Base-by-base conservation (phyloP, 2,888 invertebrate species). In the Meteorus cinctellus region DNA sequence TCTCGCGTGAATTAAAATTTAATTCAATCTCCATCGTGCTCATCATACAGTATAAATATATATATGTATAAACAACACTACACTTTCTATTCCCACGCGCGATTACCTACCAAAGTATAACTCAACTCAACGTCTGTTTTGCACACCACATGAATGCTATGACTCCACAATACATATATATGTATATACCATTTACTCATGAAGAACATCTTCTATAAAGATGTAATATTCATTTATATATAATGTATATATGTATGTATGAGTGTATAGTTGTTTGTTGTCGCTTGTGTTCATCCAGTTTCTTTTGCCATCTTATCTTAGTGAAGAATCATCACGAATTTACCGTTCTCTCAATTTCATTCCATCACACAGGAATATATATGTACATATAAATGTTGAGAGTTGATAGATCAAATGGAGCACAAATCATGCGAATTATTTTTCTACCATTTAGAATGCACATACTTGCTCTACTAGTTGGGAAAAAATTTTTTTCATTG, bases 341-440 rank as follows among this genome's bases (percentile, higher is more conserved):
- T 63, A 63, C 63, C 34, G 31, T 63, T 63, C 63, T 63, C 63
- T 63, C 63, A 63, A 63, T 31, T 63, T 63, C 31, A 63, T 63
- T 63, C 8, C n/a, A 27, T 31, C 16, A 27, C 29, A 31, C 60
- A 27, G 4, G 10, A 62, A 1, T 63, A 29, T 63, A 12, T 34
- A 62, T 48, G 4, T 48, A n/a, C 6, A 48, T n/a, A n/a, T 48
- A 6, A n/a, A n/a, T 48, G 48, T 48, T 48, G 2, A 48, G 16
- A 48, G 48, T 48, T 48, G 48, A 45, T 45, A 45, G 14, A 48
- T 48, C 48, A 48, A 48, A 48, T 48, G n/a, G n/a, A 48, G 48
- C 16, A 48, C 16, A 48, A 48, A 48, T 48, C 16, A 48, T 48
- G 16, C 3, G 41, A 41, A 41, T 48, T 48, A 48, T 48, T 48